Base-by-base conservation (phyloP, 2,113 vertebrate species). In the Chitala chitala region DNA sequence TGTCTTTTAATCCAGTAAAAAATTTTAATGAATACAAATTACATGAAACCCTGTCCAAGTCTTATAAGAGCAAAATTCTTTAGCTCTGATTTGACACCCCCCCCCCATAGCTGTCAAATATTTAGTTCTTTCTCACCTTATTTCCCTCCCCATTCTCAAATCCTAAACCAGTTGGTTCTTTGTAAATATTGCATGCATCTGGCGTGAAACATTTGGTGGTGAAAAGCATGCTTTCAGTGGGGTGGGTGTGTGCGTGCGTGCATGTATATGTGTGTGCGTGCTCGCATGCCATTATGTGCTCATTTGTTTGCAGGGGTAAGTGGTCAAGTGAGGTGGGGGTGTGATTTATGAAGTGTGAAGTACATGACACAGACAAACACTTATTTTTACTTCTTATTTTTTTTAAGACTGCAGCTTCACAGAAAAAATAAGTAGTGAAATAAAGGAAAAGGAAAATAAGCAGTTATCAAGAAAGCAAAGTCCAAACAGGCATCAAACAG, bases 41-140 rank as follows among this genome's bases (percentile, higher is more conserved):
- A n/a, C n/a, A n/a, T n/a, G n/a, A n/a, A n/a, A n/a, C n/a, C n/a
- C n/a, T n/a, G n/a, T n/a, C n/a, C 42, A 46, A 22, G 26, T 68
- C 64, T 68, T 68, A 38, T 46, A 68, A 68, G 64, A 29, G 64
- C 29, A 63, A 24, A 68, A 48, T 26, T 26, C 22, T 42, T 38
- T 15, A 63, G n/a, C n/a, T n/a, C n/a, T n/a, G n/a, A n/a, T n/a
- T n/a, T n/a, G n/a, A n/a, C n/a, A n/a, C n/a, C n/a, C n/a, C n/a
- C n/a, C n/a, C n/a, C n/a, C n/a, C n/a, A n/a, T n/a, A n/a, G n/a
- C n/a, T n/a, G n/a, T n/a, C n/a, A n/a, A n/a, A n/a, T n/a, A n/a
- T n/a, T n/a, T n/a, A n/a, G n/a, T n/a, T n/a, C n/a, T n/a, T n/a
- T n/a, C n/a, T 63, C 38, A 36, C 59, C 59, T 20, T 38, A 36